Evolutionary conservation across 2,113 vertebrate species (phyloP), one percentile per base, ranked within the genome.

Genomic region (Papio anubis): DNA sequence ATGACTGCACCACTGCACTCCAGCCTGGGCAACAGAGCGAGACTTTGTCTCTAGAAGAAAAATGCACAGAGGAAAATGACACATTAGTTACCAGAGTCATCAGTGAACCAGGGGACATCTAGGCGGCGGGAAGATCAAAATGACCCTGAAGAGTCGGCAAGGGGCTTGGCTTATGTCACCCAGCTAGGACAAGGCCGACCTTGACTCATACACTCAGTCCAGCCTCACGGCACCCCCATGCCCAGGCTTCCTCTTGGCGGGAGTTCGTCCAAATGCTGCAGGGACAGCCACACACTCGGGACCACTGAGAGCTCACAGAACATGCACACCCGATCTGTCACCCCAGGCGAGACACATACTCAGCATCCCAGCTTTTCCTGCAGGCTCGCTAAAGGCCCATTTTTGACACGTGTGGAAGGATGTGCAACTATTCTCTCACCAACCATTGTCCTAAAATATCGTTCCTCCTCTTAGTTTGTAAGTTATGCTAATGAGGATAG

Each of bases 401-500:
- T 18, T 90, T 3, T 38, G 88, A 45, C 59, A 57, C 4, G 1
- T 23, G n/a, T 57, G 70, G 61, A 79, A 81, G 38, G 27, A 48
- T 4, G 10, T 38, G 16, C 9, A 35, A 61, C 43, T 86, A 40
- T 72, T 64, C 55, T 27, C 70, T 87, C 55, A 57, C 55, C 16
- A 48, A 8, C 11, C 87, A 75, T 1, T 5, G 30, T 79, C 72
- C 70, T 50, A 50, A 93, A 86, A 57, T 16, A 73, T n/a, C 64
- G 84, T 30, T 73, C 88, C 25, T 38, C 68, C 30, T 45, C 66
- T 89, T 50, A 38, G 35, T 87, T 93, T 92, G 95, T 95, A 89
- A 97, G 95, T 93, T 97, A 97, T 96, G 90, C 88, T 96, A 97
- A 97, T 90, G 50, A 91, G 66, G 70, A 93, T 43, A 78, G 30